These are phyloP conservation scores for Gryon sp. DNA, from an alignment of 1,140 invertebrate species.

Conservation along the genomic window DNA sequence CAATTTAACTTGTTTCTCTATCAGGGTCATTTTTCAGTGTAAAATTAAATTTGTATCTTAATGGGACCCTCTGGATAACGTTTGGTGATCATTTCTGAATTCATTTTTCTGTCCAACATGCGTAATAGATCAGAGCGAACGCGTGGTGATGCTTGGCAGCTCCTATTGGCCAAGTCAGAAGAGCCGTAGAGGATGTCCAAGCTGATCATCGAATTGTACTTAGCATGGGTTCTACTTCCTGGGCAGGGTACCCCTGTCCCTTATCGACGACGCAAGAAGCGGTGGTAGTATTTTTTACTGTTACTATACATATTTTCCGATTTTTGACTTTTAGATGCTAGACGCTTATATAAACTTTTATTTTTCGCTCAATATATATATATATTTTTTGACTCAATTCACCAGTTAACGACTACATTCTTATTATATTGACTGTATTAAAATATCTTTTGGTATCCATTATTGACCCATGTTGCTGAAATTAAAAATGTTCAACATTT, in stretches of 20 bases:
- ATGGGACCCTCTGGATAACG: slow-evolving; percentile 31
- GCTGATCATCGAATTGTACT: slow-evolving; percentile 73
- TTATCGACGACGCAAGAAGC: slow-evolving; percentile 72
- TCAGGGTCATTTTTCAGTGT: too few species aligned
- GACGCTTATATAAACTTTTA: slow-evolving; percentile 44
- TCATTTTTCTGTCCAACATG: slow-evolving; percentile 58
- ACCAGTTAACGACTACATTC: too few species aligned
- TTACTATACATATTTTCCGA: slow-evolving; percentile 39
- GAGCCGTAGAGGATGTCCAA: slow-evolving; percentile 70
- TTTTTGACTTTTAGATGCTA: slow-evolving; percentile 50
- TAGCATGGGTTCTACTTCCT: slow-evolving; percentile 73
- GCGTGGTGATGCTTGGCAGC: slow-evolving; percentile 71
- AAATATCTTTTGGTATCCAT: too few species aligned
- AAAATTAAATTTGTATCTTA: background rate
- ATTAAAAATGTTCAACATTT: too few species aligned
- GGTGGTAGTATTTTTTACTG: slow-evolving; percentile 70
- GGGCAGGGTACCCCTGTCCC: slow-evolving; percentile 67
- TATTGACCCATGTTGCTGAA: too few species aligned
- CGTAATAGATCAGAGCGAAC: slow-evolving; percentile 60
- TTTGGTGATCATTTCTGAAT: slow-evolving; percentile 50
- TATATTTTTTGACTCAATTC: too few species aligned
- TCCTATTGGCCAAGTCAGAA: slow-evolving; percentile 64
- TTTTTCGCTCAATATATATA: background rate
- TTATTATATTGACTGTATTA: too few species aligned
- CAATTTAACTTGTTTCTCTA: too few species aligned